Evolutionary conservation across 2,888 invertebrate genomes (phyloP).

Genomic region (Linyphia triangularis): DNA sequence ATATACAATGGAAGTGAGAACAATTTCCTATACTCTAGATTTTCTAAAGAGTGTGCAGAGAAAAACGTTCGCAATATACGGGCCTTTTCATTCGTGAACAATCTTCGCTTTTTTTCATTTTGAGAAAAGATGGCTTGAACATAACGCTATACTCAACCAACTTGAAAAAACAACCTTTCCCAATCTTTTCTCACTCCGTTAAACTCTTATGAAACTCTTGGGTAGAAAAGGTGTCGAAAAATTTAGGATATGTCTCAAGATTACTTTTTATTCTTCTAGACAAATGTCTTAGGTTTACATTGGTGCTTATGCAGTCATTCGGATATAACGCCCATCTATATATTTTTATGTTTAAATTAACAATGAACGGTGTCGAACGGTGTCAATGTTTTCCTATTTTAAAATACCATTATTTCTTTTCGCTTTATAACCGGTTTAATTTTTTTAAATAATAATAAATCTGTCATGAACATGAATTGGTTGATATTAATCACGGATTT

Average conservation of each 20-base stretch:
- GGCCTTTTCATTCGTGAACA: constrained; percentile 36
- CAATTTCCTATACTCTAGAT: neutral
- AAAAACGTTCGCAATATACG: constrained; percentile 23
- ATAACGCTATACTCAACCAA: constrained; percentile 24
- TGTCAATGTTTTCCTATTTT: no score
- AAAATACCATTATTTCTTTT: no score
- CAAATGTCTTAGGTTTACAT: constrained; percentile 52
- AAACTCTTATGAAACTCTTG: neutral
- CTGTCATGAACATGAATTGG: no score
- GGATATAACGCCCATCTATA: neutral
- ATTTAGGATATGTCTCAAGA: constrained; percentile 13
- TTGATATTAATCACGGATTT: no score
- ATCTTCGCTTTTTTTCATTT: constrained; percentile 1
- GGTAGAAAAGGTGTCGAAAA: constrained; percentile 27
- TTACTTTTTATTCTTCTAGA: constrained; percentile 27
- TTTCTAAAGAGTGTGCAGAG: neutral
- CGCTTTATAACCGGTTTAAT: no score
- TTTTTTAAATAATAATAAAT: no score
- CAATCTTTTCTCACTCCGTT: constrained; percentile 48
- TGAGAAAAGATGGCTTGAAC: constrained; percentile 18
- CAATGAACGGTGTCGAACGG: no score
- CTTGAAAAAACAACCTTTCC: constrained; percentile 43
- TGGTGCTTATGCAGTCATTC: neutral
- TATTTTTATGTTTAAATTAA: no score
- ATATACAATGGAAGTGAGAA: no score